Evolutionary conservation across 2,113 vertebrate genomes (phyloP).

Genomic region (Austrofundulus limnaeus): DNA sequence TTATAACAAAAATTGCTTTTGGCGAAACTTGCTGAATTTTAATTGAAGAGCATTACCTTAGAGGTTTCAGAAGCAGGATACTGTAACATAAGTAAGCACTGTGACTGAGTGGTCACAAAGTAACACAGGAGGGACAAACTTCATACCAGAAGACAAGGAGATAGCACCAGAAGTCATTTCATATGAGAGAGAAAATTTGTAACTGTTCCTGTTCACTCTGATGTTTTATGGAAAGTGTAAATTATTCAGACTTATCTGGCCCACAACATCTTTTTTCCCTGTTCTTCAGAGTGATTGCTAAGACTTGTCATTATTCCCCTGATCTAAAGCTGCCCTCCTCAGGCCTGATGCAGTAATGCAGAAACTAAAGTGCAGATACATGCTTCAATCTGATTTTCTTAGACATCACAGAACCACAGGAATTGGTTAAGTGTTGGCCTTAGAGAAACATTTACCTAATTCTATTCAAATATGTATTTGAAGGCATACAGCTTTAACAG

Average conservation of each 20-base stretch:
- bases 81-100: background rate
- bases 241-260: conserved; percentile 51
- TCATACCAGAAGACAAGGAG: conserved; percentile 1
- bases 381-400: background rate
- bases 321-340: conserved; percentile 54
- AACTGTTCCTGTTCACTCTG: conserved; percentile 27
- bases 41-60: too few relatives aligned
- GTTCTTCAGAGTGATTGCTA: conserved; percentile 9
- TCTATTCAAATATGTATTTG: too few relatives aligned
- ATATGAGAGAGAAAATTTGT: conserved; percentile 15
- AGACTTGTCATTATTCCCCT: background rate
- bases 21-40: too few relatives aligned
- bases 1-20: too few relatives aligned
- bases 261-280: conserved; percentile 24
- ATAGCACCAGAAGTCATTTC: background rate
- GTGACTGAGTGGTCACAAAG: background rate
- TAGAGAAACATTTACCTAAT: too few relatives aligned
- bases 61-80: too few relatives aligned
- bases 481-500: too few relatives aligned
- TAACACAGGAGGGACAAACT: background rate
- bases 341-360: conserved; percentile 37
- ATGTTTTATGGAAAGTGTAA: conserved; percentile 55
- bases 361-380: background rate
- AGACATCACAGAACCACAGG: background rate
- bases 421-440: too few relatives aligned